Percentiles rank a stretch among this genome's conserved stretches.
Conservation (phyloP, 2,888 invertebrate genomes). For the Phoronis australis region DNA sequence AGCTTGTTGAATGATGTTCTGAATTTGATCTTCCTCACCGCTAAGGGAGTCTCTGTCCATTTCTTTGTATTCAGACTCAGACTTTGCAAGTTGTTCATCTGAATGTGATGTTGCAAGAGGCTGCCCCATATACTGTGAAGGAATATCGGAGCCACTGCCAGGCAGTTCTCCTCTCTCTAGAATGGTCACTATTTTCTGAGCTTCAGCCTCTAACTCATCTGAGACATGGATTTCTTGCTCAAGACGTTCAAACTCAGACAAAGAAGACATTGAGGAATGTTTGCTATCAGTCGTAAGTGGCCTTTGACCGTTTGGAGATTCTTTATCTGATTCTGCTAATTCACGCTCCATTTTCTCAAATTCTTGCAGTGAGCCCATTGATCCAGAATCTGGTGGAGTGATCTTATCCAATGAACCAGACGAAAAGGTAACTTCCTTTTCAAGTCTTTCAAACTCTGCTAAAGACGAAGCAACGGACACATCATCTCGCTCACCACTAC, state of each 20-base stretch:
- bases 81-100: too few species aligned
- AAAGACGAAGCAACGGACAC: constrained; percentile 80
- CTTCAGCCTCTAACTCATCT: constrained; percentile 47
- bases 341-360: constrained; percentile 88
- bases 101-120: not conserved
- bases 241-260: constrained; percentile 47
- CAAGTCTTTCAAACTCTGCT: constrained; percentile 89
- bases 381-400: constrained; percentile 32
- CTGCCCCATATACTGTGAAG: not conserved
- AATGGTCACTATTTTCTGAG: constrained; percentile 48
- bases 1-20: constrained; percentile 1
- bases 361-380: constrained; percentile 70
- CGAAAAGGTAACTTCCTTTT: constrained; percentile 64
- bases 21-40: not conserved
- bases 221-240: constrained; percentile 40
- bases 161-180: constrained; percentile 44
- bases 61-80: not conserved
- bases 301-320: constrained; percentile 44
- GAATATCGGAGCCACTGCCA: not conserved
- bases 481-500: constrained; percentile 85
- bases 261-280: constrained; percentile 43
- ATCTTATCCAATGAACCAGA: constrained; percentile 33
- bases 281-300: constrained; percentile 32
- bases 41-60: not conserved
- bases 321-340: constrained; percentile 18